phyloP scores from a whole-genome alignment of 2,888 invertebrate genomes.

The Agonum fuliginosum region DNA sequence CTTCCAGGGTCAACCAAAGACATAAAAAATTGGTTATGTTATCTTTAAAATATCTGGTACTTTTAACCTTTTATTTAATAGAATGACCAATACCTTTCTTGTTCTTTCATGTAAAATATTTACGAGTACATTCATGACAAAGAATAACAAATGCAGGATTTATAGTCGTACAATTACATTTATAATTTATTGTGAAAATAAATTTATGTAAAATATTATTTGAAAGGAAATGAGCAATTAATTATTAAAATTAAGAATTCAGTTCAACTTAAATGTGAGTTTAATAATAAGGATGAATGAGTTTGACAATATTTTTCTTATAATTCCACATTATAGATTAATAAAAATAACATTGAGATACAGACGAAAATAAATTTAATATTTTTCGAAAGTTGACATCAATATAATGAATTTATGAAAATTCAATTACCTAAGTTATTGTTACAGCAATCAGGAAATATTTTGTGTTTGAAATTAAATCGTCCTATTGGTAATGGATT shows the following conservation, averaged over 20 bases:
- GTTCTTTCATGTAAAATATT: constrained; percentile 1
- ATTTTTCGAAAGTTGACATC: no score
- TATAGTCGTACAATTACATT: neutral
- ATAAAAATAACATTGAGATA: no score
- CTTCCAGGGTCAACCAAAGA: neutral
- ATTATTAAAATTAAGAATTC: neutral
- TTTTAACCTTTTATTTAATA: constrained; percentile 3
- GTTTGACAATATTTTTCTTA: neutral
- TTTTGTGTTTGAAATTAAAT: no score
- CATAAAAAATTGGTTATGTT: neutral
- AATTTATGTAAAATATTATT: neutral
- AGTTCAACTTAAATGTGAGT: neutral
- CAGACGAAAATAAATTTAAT: no score
- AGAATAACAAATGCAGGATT: neutral
- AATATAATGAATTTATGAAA: no score
- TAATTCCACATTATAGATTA: neutral
- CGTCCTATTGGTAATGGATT: no score
- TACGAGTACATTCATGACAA: neutral
- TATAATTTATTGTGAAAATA: neutral
- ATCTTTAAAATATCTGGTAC: constrained; percentile 4
- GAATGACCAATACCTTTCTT: neutral
- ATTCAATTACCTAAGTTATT: no score
- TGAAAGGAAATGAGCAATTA: neutral
- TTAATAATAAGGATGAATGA: neutral
- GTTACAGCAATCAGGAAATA: no score